A percentile compares a stretch with the other conserved stretches of the same genome.
Conservation (phyloP, 1,140 invertebrate species). For the Cyphomyrmex costatus region DNA sequence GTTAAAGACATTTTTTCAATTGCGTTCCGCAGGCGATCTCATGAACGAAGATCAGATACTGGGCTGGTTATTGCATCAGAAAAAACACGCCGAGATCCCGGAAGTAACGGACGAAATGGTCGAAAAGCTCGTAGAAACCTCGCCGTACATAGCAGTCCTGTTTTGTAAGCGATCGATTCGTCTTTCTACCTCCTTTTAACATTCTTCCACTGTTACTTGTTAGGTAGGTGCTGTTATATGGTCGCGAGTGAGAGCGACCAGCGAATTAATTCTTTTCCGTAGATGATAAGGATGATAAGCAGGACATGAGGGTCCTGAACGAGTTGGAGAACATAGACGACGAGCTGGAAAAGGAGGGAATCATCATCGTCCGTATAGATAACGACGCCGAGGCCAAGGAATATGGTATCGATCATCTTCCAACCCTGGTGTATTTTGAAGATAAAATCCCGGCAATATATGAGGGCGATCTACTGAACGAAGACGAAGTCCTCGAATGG, state of each 20-base stretch:
- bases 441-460: constrained; percentile 96
- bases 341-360: constrained; percentile 95
- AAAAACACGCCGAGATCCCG: constrained; percentile 96
- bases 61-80: constrained; percentile 96
- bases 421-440: constrained; percentile 96
- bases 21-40: constrained; percentile 89
- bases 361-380: constrained; percentile 96
- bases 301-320: constrained; percentile 95
- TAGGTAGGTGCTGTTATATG: constrained; percentile 71
- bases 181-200: constrained; percentile 76
- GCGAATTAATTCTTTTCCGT: constrained; percentile 75
- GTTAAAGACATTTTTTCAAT: background rate
- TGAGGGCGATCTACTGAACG: constrained; percentile 96
- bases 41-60: constrained; percentile 96
- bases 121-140: constrained; percentile 94
- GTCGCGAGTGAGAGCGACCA: constrained; percentile 61
- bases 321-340: constrained; percentile 97
- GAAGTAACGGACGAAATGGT: constrained; percentile 98
- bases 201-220: constrained; percentile 74
- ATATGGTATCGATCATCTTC: constrained; percentile 96
- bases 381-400: constrained; percentile 96
- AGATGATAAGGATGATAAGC: constrained; percentile 97
- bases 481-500: constrained; percentile 97
- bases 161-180: constrained; percentile 91
- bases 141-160: constrained; percentile 93